These are phyloP conservation scores for Distichodus sexfasciatus DNA, from an alignment of 2,797 vertebrate species.

Conservation along the genomic window DNA sequence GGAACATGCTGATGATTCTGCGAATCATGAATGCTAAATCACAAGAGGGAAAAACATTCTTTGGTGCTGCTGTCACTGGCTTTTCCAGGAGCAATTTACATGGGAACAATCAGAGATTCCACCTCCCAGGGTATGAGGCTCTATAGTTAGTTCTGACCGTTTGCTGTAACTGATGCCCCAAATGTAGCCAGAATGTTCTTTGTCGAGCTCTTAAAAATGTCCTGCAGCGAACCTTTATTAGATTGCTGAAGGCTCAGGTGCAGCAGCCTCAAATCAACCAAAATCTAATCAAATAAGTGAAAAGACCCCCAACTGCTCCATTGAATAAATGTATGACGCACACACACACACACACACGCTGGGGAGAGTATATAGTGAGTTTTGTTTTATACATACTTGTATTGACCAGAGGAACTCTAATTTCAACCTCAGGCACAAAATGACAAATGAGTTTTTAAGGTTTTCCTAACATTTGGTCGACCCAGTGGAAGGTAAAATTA, in stretches of 20 bases:
- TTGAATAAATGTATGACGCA: neutral
- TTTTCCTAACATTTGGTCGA: no score
- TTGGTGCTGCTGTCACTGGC: neutral
- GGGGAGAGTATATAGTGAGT: no score
- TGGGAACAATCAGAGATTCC: no score
- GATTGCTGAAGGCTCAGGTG: conserved; percentile 6
- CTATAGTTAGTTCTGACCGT: neutral
- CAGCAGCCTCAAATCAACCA: conserved; percentile 1
- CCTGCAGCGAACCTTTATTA: neutral
- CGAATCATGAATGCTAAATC: neutral
- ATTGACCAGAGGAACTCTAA: no score
- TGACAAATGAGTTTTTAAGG: no score
- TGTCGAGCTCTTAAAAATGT: neutral
- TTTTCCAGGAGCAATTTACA: no score
- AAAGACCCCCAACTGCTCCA: neutral
- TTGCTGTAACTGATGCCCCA: neutral
- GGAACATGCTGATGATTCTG: neutral
- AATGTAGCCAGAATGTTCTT: neutral
- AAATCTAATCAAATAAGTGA: conserved; percentile 5
- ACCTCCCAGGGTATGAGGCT: neutral
- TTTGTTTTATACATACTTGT: no score
- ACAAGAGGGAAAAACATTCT: neutral
- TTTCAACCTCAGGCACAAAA: no score
- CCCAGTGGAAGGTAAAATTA: no score
- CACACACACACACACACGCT: neutral